Evolutionary conservation across 2,888 invertebrate species (phyloP).

Genomic region (Noctua fimbriata): DNA sequence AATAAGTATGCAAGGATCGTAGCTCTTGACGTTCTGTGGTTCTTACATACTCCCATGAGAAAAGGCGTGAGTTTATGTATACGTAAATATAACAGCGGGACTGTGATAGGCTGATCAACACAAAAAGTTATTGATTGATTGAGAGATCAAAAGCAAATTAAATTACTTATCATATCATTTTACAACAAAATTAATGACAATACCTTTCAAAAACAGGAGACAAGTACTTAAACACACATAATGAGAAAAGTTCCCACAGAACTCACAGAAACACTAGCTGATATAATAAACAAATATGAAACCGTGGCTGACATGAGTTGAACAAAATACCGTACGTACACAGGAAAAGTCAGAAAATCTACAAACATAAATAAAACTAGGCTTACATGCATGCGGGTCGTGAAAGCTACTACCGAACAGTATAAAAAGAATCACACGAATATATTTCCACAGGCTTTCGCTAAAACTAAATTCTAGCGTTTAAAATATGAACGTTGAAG

Average conservation of each 20-base stretch:
- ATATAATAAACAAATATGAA: constrained; percentile 25
- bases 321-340: constrained; percentile 13
- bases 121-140: not conserved
- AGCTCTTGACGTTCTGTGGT: not conserved
- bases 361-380: constrained; percentile 51
- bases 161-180: not conserved
- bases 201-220: not conserved
- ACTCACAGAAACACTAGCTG: not conserved
- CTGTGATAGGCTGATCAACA: not conserved
- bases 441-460: constrained; percentile 24
- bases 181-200: not conserved
- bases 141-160: not conserved
- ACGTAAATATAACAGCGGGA: not conserved
- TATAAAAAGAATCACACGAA: constrained; percentile 25
- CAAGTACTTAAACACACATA: not conserved
- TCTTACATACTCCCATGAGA: not conserved
- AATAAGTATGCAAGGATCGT: not conserved
- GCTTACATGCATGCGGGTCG: constrained; percentile 39
- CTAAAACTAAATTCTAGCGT: constrained; percentile 42
- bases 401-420: constrained; percentile 33
- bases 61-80: not conserved
- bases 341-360: constrained; percentile 46
- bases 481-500: constrained; percentile 36
- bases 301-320: not conserved
- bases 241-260: not conserved